Conservation (phyloP, 2,113 vertebrate species). For the Petrocephalus zakoni region DNA sequence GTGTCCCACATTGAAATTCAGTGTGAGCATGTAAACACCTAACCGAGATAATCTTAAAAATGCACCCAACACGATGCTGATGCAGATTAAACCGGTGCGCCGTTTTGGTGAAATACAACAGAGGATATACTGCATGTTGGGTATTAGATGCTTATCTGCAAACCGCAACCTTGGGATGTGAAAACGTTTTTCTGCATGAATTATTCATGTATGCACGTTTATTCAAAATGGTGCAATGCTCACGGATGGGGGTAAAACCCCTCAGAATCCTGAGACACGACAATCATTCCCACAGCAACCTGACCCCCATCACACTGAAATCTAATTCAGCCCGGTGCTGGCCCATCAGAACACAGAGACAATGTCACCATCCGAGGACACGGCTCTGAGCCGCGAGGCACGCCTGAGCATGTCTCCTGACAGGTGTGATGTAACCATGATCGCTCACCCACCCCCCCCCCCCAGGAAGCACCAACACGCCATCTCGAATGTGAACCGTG, state of each 20-base stretch:
- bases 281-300: not conserved
- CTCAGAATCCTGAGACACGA: not conserved
- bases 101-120: not conserved
- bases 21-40: not conserved
- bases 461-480: not conserved
- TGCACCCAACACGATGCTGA: not conserved
- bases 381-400: not conserved
- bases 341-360: not conserved
- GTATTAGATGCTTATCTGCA: conserved; percentile 16
- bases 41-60: not conserved
- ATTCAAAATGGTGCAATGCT: conserved; percentile 2
- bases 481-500: not conserved
- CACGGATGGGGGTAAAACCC: not conserved
- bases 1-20: not conserved
- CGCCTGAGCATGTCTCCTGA: not conserved
- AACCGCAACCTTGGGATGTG: conserved; percentile 10
- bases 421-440: not conserved
- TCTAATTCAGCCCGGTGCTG: conserved; percentile 3
- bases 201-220: not conserved
- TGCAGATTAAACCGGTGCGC: not conserved
- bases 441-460: not conserved
- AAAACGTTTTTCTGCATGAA: not conserved
- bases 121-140: not conserved
- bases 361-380: not conserved
- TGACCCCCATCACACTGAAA: not conserved